Percentiles rank a stretch among this genome's conserved stretches.
These are phyloP conservation scores for Axea sp. DNA, from an alignment of 2,888 invertebrate genomes.

Conservation along the genomic window DNA sequence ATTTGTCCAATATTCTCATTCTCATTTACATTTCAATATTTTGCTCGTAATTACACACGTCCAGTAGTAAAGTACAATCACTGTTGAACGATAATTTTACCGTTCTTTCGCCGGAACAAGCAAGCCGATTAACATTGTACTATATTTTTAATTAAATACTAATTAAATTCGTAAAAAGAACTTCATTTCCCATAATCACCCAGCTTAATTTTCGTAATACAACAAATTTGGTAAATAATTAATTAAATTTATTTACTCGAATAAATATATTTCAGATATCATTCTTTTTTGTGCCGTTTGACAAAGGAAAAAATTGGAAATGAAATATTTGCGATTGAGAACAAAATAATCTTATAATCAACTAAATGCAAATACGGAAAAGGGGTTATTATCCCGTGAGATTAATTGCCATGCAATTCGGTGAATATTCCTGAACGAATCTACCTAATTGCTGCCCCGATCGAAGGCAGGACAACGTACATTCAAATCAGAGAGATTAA, in stretches of 20 bases:
- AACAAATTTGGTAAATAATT: too few species aligned
- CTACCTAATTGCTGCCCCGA: conserved; percentile 67
- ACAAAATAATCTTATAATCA: conserved; percentile 32
- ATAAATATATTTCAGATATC: too few species aligned
- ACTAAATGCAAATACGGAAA: conserved; percentile 59
- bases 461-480: conserved; percentile 58
- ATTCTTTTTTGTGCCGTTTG: too few species aligned
- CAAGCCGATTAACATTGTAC: too few species aligned
- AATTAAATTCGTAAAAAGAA: too few species aligned
- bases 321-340: conserved; percentile 10
- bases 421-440: conserved; percentile 64
- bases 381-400: conserved; percentile 67
- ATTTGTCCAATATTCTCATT: not conserved
- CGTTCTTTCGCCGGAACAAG: too few species aligned
- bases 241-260: too few species aligned
- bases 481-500: conserved; percentile 58
- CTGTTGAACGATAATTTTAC: too few species aligned
- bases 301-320: too few species aligned
- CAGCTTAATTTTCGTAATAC: too few species aligned
- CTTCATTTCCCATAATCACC: too few species aligned
- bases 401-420: conserved; percentile 67
- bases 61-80: not conserved
- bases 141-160: too few species aligned
- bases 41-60: not conserved
- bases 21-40: not conserved